Evolutionary conservation across 2,888 invertebrate genomes (phyloP), one percentile per base, ranked within the genome.

Genomic region (Amitus sp.): DNA sequence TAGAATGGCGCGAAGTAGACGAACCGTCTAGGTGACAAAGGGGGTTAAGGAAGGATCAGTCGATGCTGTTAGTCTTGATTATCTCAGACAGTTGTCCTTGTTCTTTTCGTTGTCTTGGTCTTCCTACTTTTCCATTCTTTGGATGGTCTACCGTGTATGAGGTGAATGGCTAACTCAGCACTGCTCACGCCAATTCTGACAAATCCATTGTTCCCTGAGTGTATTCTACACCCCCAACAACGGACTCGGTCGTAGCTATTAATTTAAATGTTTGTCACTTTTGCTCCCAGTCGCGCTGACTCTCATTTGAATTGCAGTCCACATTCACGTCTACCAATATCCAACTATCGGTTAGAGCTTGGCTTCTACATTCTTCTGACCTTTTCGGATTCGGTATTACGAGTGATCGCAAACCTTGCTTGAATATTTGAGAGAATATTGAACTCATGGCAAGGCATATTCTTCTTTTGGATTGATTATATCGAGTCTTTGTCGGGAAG

Each of bases 21-120:
- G 62, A 20, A 48, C 55, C 53, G 52, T 47, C 43, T 48, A 61
- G 50, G 51, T 55, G 74, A 73, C 73, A 74, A 74, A 76, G 76
- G 75, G 77, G 74, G 72, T 69, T 76, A 74, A 76, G 15, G 12
- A 15, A 75, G 77, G 77, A 79, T 80, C 78, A 79, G 74, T 76
- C 72, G 66, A 67, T 70, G 76, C 80, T 77, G 78, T 80, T 80
- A 80, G 74, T 80, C 80, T 80, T 81, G 80, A 80, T 81, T 81
- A 81, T 75, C 71, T 74, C 56, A 72, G 78, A 76, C 78, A 79
- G 78, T 77, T 73, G 73, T 75, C 57, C 60, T 57, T 50, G 55
- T 52, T 47, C 10, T 3, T 10, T 51, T 34, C 53, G 50, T 64
- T 53, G 54, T 50, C 50, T 42, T 27, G 68, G 54, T 53, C 60